Percentiles rank a stretch among this genome's conserved stretches.
Conservation (phyloP, 2,113 vertebrate species). For the Synchiropus splendidus region DNA sequence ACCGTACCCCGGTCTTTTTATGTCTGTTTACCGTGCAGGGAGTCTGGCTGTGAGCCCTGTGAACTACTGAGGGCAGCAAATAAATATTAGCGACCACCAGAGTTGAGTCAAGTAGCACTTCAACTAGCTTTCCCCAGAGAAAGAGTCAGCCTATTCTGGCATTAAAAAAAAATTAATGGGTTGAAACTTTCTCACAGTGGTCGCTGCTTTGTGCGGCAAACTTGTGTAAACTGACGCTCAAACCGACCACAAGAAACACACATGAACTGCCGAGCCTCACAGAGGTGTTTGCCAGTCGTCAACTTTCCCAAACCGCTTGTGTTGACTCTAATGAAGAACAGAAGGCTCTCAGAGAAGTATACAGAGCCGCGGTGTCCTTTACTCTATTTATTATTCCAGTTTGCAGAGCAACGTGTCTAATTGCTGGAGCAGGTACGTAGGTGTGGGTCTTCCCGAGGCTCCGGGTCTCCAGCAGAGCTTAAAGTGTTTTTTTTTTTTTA, state of each 20-base stretch:
- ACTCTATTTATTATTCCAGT: conserved; percentile 50
- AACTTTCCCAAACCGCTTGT: conserved; percentile 33
- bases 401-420: conserved; percentile 38
- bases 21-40: conserved; percentile 56
- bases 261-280: conserved; percentile 8
- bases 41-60: conserved; percentile 15
- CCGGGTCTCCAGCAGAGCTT: neutral
- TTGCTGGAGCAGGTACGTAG: conserved; percentile 35
- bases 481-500: neutral
- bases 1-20: conserved; percentile 52
- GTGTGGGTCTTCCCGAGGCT: conserved; percentile 15
- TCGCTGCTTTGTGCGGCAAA: neutral
- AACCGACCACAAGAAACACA: conserved; percentile 17
- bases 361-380: conserved; percentile 12
- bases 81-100: conserved; percentile 22
- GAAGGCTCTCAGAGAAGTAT: conserved; percentile 31
- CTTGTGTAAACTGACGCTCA: conserved; percentile 9
- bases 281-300: conserved; percentile 22
- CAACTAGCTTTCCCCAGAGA: neutral
- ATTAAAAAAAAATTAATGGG: too few species aligned
- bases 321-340: conserved; percentile 43
- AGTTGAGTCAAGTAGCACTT: conserved; percentile 21
- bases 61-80: conserved; percentile 30
- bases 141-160: neutral
- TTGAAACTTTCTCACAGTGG: conserved; percentile 17